A percentile compares a stretch with the other conserved stretches of the same genome.
Evolutionary conservation across 2,888 invertebrate species (phyloP).

Genomic region (Cynaeus angustus): DNA sequence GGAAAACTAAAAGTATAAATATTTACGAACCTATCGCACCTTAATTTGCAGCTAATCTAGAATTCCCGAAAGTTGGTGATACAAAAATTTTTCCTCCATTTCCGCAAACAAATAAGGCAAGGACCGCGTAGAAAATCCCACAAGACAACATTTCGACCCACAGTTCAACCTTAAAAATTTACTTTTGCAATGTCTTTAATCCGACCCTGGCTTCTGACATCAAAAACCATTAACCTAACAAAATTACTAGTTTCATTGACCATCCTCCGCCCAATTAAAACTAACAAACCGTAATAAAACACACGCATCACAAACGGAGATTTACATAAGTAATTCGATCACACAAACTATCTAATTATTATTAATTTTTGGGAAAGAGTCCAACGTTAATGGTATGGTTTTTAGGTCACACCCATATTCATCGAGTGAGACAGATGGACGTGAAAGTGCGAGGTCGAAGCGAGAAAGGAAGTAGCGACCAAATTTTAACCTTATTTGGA

Average conservation of each 20-base stretch:
- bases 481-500: constrained; percentile 44
- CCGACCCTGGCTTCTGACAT: constrained; percentile 20
- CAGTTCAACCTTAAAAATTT: constrained; percentile 18
- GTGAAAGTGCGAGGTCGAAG: constrained; percentile 18
- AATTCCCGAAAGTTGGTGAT: not conserved
- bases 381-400: not conserved
- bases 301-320: not conserved
- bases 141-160: constrained; percentile 38
- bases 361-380: constrained; percentile 16
- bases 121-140: constrained; percentile 40
- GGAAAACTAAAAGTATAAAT: not conserved
- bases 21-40: not conserved
- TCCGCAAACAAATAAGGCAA: constrained; percentile 41
- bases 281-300: constrained; percentile 14
- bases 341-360: constrained; percentile 15
- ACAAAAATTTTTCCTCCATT: constrained; percentile 12
- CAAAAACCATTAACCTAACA: not conserved
- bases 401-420: constrained; percentile 37
- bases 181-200: constrained; percentile 13
- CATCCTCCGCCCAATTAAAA: constrained; percentile 19
- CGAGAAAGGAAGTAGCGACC: constrained; percentile 35
- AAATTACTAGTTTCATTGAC: constrained; percentile 11
- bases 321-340: constrained; percentile 26
- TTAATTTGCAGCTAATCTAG: not conserved
- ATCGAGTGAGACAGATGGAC: constrained; percentile 31